A percentile compares a stretch with the other conserved stretches of the same genome.
phyloP scores from a whole-genome alignment of 1,140 invertebrate genomes.

The Drosophila ficusphila region DNA sequence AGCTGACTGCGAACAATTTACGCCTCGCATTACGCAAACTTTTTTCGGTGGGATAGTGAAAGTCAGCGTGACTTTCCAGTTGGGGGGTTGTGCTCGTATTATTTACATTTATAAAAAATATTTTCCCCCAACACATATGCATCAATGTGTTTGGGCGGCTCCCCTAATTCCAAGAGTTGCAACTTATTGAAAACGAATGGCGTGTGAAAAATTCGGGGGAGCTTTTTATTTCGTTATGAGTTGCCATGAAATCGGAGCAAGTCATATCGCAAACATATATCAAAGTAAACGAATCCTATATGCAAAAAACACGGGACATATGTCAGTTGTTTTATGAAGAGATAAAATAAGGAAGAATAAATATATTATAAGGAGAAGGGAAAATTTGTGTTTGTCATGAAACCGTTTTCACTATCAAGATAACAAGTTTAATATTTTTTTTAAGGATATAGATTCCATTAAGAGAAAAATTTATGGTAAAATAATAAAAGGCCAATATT shows the following conservation, averaged over 20 bases:
- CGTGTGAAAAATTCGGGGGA: constrained; percentile 62
- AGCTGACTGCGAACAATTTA: constrained; percentile 65
- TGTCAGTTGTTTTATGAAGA: not conserved
- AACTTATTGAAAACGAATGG: constrained; percentile 79
- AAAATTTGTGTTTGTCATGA: not conserved
- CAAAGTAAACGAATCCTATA: constrained; percentile 33
- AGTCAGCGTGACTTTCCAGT: constrained; percentile 70
- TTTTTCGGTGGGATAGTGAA: constrained; percentile 42
- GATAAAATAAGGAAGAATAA: not conserved
- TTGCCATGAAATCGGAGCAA: constrained; percentile 34
- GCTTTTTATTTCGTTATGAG: constrained; percentile 10
- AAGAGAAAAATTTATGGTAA: too few relatives aligned
- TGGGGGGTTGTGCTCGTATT: constrained; percentile 12
- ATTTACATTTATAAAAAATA: constrained; percentile 35
- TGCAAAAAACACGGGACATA: constrained; percentile 2
- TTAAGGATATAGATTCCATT: too few relatives aligned
- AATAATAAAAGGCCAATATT: too few relatives aligned
- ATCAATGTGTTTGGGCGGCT: constrained; percentile 36
- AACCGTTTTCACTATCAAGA: not conserved
- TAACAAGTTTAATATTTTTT: not conserved
- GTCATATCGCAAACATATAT: constrained; percentile 33
- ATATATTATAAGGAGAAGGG: not conserved
- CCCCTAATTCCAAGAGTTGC: constrained; percentile 62
- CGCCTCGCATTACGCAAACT: constrained; percentile 68
- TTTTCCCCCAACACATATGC: constrained; percentile 19